A percentile compares a stretch with the other conserved stretches of the same genome.
Conservation (phyloP, 2,797 vertebrate species). For the Scleropages formosus region DNA sequence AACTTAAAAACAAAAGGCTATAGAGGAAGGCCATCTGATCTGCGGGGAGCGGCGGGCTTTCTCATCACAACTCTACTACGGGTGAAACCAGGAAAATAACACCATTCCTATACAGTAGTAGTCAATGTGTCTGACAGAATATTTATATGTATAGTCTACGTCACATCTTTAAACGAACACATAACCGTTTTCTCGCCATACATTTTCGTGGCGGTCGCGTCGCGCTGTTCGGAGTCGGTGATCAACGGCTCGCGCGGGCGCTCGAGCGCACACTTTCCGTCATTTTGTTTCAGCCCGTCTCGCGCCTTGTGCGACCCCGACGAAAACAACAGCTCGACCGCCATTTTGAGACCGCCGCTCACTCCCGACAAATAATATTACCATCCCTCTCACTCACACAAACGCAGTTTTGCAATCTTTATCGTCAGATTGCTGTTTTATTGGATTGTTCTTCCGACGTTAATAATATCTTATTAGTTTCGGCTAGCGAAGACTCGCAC, state of each 20-base stretch:
- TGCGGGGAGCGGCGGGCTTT: no score
- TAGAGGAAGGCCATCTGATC: no score
- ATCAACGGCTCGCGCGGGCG: no score
- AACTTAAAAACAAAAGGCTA: no score
- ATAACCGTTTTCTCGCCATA: no score
- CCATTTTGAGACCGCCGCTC: conserved; percentile 52
- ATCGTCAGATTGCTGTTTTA: conserved; percentile 68
- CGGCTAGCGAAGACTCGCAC: not conserved
- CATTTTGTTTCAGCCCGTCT: conserved; percentile 4
- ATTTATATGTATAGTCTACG: no score
- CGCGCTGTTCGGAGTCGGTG: not conserved
- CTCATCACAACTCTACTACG: no score
- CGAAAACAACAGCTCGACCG: conserved; percentile 58
- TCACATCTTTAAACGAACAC: no score
- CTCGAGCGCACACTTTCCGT: no score
- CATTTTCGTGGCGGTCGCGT: not conserved
- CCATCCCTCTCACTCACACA: conserved; percentile 7
- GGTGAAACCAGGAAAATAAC: no score
- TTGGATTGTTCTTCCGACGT: not conserved
- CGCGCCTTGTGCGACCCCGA: not conserved
- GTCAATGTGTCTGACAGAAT: no score
- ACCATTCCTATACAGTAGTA: no score
- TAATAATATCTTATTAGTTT: conserved; percentile 2
- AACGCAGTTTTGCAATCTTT: conserved; percentile 63
- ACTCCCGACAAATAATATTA: not conserved